phyloP scores from a whole-genome alignment of 2,797 vertebrate genomes.

The Chrysocyon brachyurus region DNA sequence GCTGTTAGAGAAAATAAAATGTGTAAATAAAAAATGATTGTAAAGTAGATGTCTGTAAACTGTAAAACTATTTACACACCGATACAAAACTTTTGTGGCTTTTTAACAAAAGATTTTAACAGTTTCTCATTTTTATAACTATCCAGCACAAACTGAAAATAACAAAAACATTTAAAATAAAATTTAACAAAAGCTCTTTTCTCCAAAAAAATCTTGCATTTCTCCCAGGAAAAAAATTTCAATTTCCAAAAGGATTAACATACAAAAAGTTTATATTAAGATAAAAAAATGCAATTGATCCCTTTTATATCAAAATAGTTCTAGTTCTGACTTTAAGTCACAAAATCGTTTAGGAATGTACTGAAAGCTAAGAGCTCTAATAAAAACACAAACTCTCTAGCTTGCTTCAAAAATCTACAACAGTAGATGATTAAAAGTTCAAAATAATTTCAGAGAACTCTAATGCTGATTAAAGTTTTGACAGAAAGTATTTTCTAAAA shows the following conservation, averaged over 20 bases:
- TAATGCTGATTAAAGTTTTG: neutral
- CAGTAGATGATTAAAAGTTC: neutral
- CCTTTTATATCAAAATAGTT: neutral
- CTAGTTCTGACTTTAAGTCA: neutral
- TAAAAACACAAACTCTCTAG: constrained; percentile 20
- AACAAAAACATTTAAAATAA: neutral
- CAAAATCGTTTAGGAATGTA: neutral
- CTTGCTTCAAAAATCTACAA: neutral
- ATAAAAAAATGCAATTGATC: neutral
- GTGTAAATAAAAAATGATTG: neutral
- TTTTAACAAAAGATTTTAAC: neutral
- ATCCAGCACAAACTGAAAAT: neutral
- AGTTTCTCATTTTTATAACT: neutral
- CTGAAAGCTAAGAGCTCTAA: neutral
- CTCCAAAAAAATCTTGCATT: neutral
- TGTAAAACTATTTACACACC: neutral
- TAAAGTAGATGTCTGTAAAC: neutral
- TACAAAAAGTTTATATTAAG: neutral
- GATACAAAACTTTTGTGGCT: neutral
- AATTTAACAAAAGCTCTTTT: neutral
- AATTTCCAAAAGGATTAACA: neutral
- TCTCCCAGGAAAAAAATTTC: neutral
- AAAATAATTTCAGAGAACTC: neutral
- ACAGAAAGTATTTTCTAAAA: neutral
- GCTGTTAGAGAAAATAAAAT: neutral